Evolutionary conservation across 2,113 vertebrate species (phyloP), one percentile per base, ranked within the genome.

Genomic region (Chlamydotis undulata): DNA sequence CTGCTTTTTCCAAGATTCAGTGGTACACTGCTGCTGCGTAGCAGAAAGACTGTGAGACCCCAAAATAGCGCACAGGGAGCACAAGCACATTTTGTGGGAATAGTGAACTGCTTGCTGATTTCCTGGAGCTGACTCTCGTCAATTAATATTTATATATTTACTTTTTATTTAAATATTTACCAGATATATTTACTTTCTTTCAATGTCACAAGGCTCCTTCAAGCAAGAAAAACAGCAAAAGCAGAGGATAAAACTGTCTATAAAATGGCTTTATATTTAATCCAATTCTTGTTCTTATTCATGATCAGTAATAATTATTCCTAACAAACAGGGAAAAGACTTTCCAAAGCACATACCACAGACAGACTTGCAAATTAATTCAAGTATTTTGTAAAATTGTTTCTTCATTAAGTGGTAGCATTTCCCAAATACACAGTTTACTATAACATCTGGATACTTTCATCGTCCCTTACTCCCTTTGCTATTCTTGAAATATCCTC

Each of bases 361-460:
- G 69, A 75, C 41, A 83, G 56, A 90, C 78, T 89, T 78, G 67
- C n/a, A 96, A 90, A 96, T 69, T 77, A 90, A 95, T 94, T 77
- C 69, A 78, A 79, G 71, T 75, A 82, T 90, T 97, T 53, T 95
- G 71, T 76, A 94, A 94, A 97, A 90, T 39, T 82, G 35, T 76
- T 90, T 91, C 82, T 94, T 91, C 85, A 69, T 80, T 80, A 95
- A 93, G 50, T 55, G 61, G 69, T 9, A 94, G 61, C 69, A 79
- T 47, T 91, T 68, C 71, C 83, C 26, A 94, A 94, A 70, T 65
- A 87, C n/a, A 94, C 16, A 83, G 85, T 83, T 97, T 89, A 92
- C 84, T 93, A n/a, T 81, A 95, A 93, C 55, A 76, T 95, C 92
- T 96, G 49, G n/a, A 96, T 69, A 25, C 52, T 97, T 95, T 94